These are phyloP conservation scores for Amblyjoppa proteus DNA, from an alignment of 2,888 invertebrate species.

Conservation along the genomic window DNA sequence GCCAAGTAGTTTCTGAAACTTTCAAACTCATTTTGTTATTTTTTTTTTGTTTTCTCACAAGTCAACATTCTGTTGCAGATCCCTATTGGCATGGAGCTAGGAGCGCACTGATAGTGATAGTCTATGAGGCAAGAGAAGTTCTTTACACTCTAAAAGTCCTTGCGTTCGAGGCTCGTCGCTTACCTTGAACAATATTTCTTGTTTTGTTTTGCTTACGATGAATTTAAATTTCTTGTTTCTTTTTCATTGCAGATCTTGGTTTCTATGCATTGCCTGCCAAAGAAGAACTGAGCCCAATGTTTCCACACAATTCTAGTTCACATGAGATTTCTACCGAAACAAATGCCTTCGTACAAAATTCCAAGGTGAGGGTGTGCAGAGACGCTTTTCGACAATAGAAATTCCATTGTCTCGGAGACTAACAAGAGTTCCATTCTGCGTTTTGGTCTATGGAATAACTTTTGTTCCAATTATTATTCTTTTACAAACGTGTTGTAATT, in stretches of 20 bases:
- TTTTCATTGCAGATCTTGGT: slow-evolving; percentile 83
- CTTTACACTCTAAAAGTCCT: slow-evolving; percentile 38
- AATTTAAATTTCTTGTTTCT: slow-evolving; percentile 40
- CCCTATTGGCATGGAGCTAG: slow-evolving; percentile 85
- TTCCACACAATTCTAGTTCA: slow-evolving; percentile 87
- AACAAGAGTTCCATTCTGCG: background rate
- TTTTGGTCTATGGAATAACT: background rate
- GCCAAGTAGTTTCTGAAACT: background rate
- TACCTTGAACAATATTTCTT: background rate
- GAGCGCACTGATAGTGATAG: slow-evolving; percentile 85
- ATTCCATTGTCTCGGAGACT: background rate
- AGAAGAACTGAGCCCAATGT: slow-evolving; percentile 87
- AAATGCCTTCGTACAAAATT: slow-evolving; percentile 86
- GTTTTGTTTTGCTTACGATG: background rate
- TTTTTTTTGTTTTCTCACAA: slow-evolving; percentile 28
- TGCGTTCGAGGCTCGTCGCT: background rate
- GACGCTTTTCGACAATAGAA: background rate
- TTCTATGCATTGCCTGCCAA: slow-evolving; percentile 87
- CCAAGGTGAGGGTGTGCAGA: slow-evolving; percentile 81
- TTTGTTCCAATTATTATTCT: background rate
- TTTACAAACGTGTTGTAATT: background rate
- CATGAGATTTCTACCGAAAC: slow-evolving; percentile 86
- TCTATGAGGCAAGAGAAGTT: slow-evolving; percentile 79
- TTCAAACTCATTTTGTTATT: slow-evolving; percentile 37
- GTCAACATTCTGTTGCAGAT: slow-evolving; percentile 80